Percentiles rank a stretch among this genome's conserved stretches.
Evolutionary conservation across 2,113 vertebrate genomes (phyloP).

Genomic region (Morone chrysops): DNA sequence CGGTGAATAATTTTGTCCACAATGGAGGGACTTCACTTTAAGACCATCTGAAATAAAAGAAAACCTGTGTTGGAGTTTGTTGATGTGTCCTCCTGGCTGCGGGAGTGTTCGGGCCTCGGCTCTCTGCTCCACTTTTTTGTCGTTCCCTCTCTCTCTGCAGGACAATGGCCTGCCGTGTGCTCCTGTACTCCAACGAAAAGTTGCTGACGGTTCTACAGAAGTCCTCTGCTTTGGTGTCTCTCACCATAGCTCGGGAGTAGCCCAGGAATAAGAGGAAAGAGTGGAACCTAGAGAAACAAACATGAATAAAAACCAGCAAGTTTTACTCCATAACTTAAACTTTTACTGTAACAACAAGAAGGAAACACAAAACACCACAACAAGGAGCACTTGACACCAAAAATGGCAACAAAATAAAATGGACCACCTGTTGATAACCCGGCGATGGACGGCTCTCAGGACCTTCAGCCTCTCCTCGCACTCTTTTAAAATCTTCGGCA

Average conservation of each 20-base stretch:
- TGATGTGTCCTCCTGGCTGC: conserved; percentile 41
- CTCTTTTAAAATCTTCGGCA: conserved; percentile 82
- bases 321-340: neutral
- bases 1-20: too few species aligned
- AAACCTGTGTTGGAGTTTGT: conserved; percentile 43
- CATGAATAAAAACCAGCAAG: neutral
- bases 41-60: neutral
- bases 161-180: conserved; percentile 71
- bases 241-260: conserved; percentile 79
- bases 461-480: conserved; percentile 81
- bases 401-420: neutral
- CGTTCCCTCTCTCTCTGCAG: conserved; percentile 77
- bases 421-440: conserved; percentile 82
- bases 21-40: neutral
- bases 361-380: neutral
- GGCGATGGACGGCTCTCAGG: conserved; percentile 82
- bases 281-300: conserved; percentile 78
- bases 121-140: conserved; percentile 43
- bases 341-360: neutral
- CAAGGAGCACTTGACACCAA: neutral
- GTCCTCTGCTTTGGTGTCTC: conserved; percentile 75
- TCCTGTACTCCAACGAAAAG: conserved; percentile 85
- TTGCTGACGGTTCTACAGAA: conserved; percentile 86
- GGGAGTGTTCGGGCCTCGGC: conserved; percentile 7
- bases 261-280: conserved; percentile 86